A percentile compares a stretch with the other conserved stretches of the same genome.
phyloP scores from a whole-genome alignment of 2,113 vertebrate species.

The Ceratotherium simum region DNA sequence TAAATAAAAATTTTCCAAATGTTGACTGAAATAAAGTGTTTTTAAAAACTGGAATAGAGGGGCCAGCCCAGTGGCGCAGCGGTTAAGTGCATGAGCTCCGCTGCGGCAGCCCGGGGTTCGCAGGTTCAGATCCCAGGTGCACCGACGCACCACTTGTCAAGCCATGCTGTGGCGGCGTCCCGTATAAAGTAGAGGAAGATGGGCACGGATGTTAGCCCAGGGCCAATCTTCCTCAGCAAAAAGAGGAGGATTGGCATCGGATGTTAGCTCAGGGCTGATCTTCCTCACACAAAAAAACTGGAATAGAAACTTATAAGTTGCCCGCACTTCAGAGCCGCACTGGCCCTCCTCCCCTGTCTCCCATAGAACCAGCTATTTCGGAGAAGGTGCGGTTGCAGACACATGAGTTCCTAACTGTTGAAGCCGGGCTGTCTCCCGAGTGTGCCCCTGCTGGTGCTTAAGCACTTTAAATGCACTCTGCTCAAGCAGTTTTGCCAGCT shows the following conservation, averaged over 20 bases:
- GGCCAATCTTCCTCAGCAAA: no score
- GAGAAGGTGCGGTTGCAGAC: not conserved
- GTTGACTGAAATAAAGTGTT: not conserved
- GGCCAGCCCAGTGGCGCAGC: no score
- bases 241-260: no score
- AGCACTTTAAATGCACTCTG: not conserved
- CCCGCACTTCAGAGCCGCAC: not conserved
- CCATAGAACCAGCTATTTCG: not conserved
- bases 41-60: not conserved
- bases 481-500: not conserved
- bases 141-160: no score
- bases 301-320: not conserved
- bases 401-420: not conserved
- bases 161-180: no score
- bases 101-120: no score
- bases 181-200: no score
- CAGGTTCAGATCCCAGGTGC: no score
- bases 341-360: rapidly evolving
- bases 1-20: not conserved
- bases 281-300: not conserved
- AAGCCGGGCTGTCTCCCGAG: not conserved
- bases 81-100: no score
- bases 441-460: not conserved
- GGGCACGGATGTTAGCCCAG: no score
- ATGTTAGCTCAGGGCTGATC: no score